phyloP scores from a whole-genome alignment of 2,797 vertebrate species.

The Pseudomugil tenellus region DNA sequence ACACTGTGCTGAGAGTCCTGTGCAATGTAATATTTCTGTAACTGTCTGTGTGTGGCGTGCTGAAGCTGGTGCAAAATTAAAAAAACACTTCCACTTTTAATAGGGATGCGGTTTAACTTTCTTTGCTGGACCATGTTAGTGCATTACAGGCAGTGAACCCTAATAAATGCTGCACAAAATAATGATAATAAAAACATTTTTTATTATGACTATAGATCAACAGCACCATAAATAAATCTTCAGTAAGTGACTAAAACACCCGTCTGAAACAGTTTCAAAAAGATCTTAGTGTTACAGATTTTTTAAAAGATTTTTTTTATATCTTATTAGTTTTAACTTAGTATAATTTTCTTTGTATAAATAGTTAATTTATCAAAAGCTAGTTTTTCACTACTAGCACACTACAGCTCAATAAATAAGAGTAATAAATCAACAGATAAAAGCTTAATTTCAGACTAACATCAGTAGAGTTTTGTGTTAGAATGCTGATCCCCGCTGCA shows the following conservation, averaged over 20 bases:
- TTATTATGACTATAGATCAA: neutral
- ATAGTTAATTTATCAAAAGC: neutral
- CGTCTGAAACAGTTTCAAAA: neutral
- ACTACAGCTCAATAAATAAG: neutral
- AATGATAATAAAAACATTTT: neutral
- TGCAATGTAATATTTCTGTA: conserved; percentile 48
- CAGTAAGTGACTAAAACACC: neutral
- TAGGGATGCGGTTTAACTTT: neutral
- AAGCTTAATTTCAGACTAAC: neutral
- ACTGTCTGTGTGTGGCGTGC: conserved; percentile 58
- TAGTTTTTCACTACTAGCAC: neutral
- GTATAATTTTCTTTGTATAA: neutral
- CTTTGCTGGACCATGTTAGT: neutral
- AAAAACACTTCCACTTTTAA: too few species aligned
- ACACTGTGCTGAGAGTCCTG: conserved; percentile 52
- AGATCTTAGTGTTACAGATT: neutral
- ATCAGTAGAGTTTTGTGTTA: neutral
- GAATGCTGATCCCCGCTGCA: neutral
- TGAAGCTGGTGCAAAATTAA: conserved; percentile 48
- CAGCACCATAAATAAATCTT: neutral
- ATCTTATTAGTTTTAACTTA: neutral
- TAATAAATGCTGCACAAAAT: neutral
- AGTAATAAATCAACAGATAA: neutral
- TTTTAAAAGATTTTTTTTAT: neutral
- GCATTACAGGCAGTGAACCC: neutral